Conservation (phyloP, 2,113 vertebrate genomes). For the Vimba vimba region DNA sequence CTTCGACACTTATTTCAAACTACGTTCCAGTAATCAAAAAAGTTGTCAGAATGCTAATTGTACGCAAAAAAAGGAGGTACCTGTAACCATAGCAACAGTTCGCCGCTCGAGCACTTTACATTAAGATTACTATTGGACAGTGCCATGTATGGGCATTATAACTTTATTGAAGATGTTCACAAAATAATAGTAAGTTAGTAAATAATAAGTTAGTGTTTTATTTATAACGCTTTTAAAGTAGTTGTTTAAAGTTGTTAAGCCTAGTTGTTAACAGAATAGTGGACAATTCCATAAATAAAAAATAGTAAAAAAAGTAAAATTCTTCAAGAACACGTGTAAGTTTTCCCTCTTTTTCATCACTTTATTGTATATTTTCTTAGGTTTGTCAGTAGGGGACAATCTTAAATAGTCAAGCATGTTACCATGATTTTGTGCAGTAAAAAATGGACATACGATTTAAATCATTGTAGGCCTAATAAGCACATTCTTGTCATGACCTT, state of each 20-base stretch:
- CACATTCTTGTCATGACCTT: constrained; percentile 6
- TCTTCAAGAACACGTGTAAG: not conserved
- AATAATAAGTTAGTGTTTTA: not conserved
- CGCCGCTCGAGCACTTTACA: not conserved
- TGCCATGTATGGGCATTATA: not conserved
- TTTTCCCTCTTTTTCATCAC: not conserved
- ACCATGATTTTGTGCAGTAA: not conserved
- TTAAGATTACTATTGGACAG: not conserved
- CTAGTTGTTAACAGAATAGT: not conserved
- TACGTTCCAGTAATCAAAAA: not conserved
- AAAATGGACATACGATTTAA: too few relatives aligned
- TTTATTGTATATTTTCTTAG: not conserved
- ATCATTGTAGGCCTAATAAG: not conserved
- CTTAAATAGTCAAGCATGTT: not conserved
- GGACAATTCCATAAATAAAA: not conserved
- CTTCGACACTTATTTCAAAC: not conserved
- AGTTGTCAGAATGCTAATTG: not conserved
- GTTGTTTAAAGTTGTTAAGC: not conserved
- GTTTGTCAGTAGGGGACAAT: not conserved
- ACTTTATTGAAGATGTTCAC: not conserved
- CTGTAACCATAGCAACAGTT: constrained; percentile 13
- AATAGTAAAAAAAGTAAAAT: not conserved
- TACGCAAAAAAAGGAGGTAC: not conserved
- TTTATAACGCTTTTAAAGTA: not conserved
- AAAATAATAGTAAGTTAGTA: not conserved